Base-by-base conservation (phyloP, 2,797 vertebrate genomes). In the Galago senegalensis region DNA sequence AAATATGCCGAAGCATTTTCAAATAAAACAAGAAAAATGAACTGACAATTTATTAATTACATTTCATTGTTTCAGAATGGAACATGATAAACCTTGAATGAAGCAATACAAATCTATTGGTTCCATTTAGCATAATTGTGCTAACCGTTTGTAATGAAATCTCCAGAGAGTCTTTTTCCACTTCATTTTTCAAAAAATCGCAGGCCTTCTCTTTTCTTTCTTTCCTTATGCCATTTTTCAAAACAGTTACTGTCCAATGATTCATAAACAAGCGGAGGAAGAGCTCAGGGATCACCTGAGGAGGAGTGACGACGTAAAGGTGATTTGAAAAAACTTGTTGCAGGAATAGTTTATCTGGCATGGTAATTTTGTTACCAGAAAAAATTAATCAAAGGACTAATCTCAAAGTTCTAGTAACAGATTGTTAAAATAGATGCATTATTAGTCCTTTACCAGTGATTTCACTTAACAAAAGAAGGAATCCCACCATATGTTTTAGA, bases 1-100 rank as follows among this genome's bases (percentile, higher is more conserved):
- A 98, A 98, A 98, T 98, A 98, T 98, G 97, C 96, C 10, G n/a
- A 98, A 98, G 97, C 49, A 97, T 98, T 98, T 98, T 98, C 93
- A 98, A 98, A 98, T 97, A 98, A 98, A 98, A 95, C 53, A 97
- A 97, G 96, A 97, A 98, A 98, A 98, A 97, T 94, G 7, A 98
- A 97, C 93, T 96, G 97, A 96, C 53, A 87, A 98, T 97, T 98
- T 98, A 98, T 98, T 98, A 98, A 98, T 98, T 98, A 37, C 69
- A 94, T 98, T 98, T 98, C 94, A 97, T 97, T 98, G 81, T 98
- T 98, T 97, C 97, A 98, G 95, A 88, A 92, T 97, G 98, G 95
- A 96, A 75, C 20, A 67, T 94, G 77, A 97, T 97, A 97, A 98
- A 89, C 80, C 89, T 82, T 97, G 91, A 98, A 97, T 96, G 96